These are phyloP conservation scores for Hipparchia sbordonii DNA, from an alignment of 2,888 invertebrate genomes.

Conservation along the genomic window DNA sequence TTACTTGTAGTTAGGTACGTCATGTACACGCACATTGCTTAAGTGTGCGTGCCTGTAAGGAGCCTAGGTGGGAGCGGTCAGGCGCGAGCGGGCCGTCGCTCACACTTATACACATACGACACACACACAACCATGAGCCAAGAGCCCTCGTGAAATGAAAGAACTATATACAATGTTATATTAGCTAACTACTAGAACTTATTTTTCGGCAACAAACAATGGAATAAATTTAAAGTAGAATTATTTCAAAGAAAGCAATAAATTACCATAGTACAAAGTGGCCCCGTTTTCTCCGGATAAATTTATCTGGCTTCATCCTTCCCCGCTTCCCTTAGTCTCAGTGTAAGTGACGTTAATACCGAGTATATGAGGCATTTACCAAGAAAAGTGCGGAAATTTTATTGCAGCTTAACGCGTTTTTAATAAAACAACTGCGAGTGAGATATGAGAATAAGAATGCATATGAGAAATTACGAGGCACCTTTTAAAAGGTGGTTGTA, in stretches of 20 bases:
- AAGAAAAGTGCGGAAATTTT: constrained; percentile 7
- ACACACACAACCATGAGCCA: too few relatives aligned
- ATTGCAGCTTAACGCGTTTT: constrained; percentile 10
- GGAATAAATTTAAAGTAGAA: constrained; percentile 20
- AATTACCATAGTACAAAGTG: constrained; percentile 24
- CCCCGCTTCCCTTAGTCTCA: constrained; percentile 21
- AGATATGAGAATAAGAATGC: background rate
- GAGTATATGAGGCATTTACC: constrained; percentile 10
- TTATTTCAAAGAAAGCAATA: constrained; percentile 28
- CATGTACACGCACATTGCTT: too few relatives aligned
- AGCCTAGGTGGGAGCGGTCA: too few relatives aligned
- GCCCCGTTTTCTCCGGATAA: constrained; percentile 25
- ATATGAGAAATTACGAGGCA: background rate
- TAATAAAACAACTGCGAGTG: constrained; percentile 1
- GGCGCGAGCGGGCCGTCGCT: too few relatives aligned
- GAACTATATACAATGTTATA: too few relatives aligned
- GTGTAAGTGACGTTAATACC: constrained; percentile 26
- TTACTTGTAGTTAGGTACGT: too few relatives aligned
- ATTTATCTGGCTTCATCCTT: constrained; percentile 32
- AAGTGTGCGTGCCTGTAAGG: too few relatives aligned
- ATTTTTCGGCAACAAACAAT: constrained; percentile 16
- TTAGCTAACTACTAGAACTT: background rate
- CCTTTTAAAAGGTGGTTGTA: too few relatives aligned
- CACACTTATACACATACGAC: too few relatives aligned
- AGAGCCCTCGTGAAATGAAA: too few relatives aligned